phyloP scores from a whole-genome alignment of 1,140 invertebrate genomes.

The Anastatus disparis region DNA sequence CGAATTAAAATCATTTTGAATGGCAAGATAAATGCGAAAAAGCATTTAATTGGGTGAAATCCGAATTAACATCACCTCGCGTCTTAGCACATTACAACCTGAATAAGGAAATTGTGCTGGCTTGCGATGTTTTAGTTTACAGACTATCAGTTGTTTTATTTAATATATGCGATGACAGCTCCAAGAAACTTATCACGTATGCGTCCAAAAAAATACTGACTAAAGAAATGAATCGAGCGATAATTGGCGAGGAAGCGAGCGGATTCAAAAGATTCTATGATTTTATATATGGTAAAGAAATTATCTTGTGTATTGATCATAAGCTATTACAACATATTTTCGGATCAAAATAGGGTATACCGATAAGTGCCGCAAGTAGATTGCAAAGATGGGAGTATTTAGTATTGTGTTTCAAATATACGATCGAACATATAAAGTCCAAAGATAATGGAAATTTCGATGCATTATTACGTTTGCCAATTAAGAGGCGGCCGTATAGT shows the following conservation, averaged over 20 bases:
- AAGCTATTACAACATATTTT: slow-evolving; percentile 58
- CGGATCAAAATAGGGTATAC: slow-evolving; percentile 44
- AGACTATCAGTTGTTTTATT: slow-evolving; percentile 65
- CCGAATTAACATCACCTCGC: slow-evolving; percentile 18
- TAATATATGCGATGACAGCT: slow-evolving; percentile 56
- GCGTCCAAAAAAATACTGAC: slow-evolving; percentile 58
- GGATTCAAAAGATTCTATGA: slow-evolving; percentile 61
- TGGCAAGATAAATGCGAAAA: background rate
- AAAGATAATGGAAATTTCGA: slow-evolving; percentile 26
- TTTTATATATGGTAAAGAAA: slow-evolving; percentile 61
- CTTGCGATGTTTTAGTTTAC: slow-evolving; percentile 65
- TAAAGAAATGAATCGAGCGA: slow-evolving; percentile 61
- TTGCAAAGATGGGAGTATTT: slow-evolving; percentile 52
- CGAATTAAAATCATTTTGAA: background rate
- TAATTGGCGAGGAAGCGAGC: slow-evolving; percentile 65
- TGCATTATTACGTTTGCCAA: slow-evolving; percentile 14
- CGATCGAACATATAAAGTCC: slow-evolving; percentile 19
- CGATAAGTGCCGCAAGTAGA: slow-evolving; percentile 30
- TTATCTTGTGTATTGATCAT: slow-evolving; percentile 59
- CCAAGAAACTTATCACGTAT: slow-evolving; percentile 63
- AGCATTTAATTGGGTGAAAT: slow-evolving; percentile 23
- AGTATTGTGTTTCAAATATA: slow-evolving; percentile 50
- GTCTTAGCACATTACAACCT: slow-evolving; percentile 59
- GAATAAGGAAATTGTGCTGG: slow-evolving; percentile 55
- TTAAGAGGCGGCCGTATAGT: too few relatives aligned